Base-by-base conservation (phyloP, 2,113 vertebrate species). In the Thunnus maccoyii region DNA sequence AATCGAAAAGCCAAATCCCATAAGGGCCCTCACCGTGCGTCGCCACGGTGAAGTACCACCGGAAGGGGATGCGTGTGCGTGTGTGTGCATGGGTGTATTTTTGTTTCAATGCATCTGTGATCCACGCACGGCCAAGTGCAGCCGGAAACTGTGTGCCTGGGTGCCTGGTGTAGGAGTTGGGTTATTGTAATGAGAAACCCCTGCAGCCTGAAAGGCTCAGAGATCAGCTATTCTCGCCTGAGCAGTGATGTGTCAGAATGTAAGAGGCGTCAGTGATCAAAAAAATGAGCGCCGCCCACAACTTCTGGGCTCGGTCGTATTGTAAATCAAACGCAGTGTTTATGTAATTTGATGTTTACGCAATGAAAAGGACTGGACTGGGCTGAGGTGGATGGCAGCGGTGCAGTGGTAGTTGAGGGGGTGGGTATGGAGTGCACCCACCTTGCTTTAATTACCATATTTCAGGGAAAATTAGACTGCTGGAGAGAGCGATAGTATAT, bases 271-370 rank as follows among this genome's bases (percentile, higher is more conserved):
- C 90, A 86, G 89, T 84, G 86, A 88, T 92, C 85, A 80, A 44
- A 91, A 91, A 91, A 90, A 73, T 57, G 79, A 93, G 84, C 63
- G 30, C 91, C 86, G 79, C 94, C 94, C 91, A 94, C 94, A 88
- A 86, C 85, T 75, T 52, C 63, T 77, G 89, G 84, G 88, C 78
- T 75, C 5, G 17, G 79, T 72, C 70, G 12, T 52, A 82, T 81
- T 85, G 41, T 75, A 80, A 83, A 71, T 87, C 74, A 27, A 90
- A 85, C 65, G 61, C 76, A 51, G 70, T 73, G 84, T 92, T 93
- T 92, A 92, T 91, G 87, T 93, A 93, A 93, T 91, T 86, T 81
- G 67, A 74, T 83, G 83, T 93, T 94, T 94, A 93, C 76, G 85
- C 90, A 94, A 92, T 77, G 73, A 46, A 89, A 84, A 87, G 66